Evolutionary conservation across 2,113 vertebrate species (phyloP).

Genomic region (Noturus placidus): DNA sequence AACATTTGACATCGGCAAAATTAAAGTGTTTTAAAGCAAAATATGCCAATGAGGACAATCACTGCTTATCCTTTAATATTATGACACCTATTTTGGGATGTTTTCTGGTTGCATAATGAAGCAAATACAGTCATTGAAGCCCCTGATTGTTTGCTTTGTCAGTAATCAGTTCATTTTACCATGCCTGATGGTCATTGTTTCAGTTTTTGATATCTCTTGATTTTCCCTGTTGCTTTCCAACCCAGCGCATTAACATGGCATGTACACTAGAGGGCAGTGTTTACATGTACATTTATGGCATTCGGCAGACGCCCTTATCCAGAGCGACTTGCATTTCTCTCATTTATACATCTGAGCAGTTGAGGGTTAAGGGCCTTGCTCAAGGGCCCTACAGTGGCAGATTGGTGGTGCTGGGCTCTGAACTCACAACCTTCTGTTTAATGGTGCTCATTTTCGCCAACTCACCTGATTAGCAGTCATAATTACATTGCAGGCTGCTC

Average conservation of each 20-base stretch:
- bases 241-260: neutral
- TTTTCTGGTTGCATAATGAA: neutral
- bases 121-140: neutral
- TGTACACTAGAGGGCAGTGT: slow-evolving; percentile 40
- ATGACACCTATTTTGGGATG: too few relatives aligned
- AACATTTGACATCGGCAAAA: neutral
- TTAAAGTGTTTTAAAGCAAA: neutral
- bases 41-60: neutral
- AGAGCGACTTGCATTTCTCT: too few relatives aligned
- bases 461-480: neutral
- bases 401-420: too few relatives aligned
- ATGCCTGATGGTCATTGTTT: neutral
- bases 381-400: too few relatives aligned
- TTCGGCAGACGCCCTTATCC: too few relatives aligned
- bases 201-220: neutral
- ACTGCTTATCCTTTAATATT: neutral
- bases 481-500: neutral
- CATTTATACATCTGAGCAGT: too few relatives aligned
- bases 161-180: too few relatives aligned
- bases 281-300: too few relatives aligned
- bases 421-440: neutral
- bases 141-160: neutral
- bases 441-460: neutral
- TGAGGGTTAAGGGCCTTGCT: too few relatives aligned
- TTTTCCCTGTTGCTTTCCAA: neutral